Evolutionary conservation across 1,140 invertebrate species (phyloP).

Genomic region (Micrasema minimum): DNA sequence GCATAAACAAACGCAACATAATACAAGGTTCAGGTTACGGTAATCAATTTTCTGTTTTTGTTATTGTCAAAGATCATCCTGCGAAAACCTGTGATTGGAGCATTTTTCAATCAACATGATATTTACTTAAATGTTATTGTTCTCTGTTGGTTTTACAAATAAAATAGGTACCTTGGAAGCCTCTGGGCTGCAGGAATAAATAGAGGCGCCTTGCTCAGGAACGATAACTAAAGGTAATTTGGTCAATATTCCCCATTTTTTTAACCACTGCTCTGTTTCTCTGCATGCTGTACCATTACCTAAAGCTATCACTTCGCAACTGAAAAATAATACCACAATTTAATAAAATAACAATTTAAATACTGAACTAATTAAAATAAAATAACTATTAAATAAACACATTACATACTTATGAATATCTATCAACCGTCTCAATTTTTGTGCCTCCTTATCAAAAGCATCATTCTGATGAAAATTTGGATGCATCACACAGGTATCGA

Average conservation of each 20-base stretch:
- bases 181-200: conserved; percentile 87
- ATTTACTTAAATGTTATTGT: no score
- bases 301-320: conserved; percentile 80
- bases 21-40: no score
- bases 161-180: conserved; percentile 74
- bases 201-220: conserved; percentile 88
- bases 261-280: conserved; percentile 83
- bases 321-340: conserved; percentile 55
- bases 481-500: conserved; percentile 77
- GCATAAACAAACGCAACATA: no score
- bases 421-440: conserved; percentile 58
- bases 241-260: conserved; percentile 57
- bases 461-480: conserved; percentile 59
- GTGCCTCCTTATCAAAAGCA: conserved; percentile 56
- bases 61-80: no score
- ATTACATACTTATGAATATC: conserved; percentile 57
- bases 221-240: conserved; percentile 76
- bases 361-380: no score
- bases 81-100: no score
- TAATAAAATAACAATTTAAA: no score
- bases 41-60: no score
- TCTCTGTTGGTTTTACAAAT: no score
- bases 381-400: no score
- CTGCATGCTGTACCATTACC: conserved; percentile 91
- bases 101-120: no score